Base-by-base conservation (phyloP, 2,113 vertebrate species). In the Balaenoptera acutorostrata region DNA sequence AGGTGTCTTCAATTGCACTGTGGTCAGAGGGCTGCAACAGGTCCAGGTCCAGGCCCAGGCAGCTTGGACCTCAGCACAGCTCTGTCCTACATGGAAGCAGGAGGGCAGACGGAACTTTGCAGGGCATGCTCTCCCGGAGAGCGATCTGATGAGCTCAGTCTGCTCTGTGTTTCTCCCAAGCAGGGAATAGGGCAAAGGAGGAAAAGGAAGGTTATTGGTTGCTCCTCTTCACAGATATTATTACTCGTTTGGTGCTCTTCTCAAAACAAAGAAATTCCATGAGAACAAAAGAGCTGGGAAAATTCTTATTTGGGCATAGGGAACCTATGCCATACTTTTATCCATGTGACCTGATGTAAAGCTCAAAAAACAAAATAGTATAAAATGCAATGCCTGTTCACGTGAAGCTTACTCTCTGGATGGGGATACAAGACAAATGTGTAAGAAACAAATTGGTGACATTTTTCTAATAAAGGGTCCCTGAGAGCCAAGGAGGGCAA, bases 31-130 rank as follows among this genome's bases (percentile, higher is more conserved):
- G 31, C 29, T 27, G 57, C 29, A 8, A 71, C 17, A 6, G 27
- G 14, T 7, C 57, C 23, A 9, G 29, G 14, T 7, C 46, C 59
- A 17, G 29, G 29, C 4, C 33, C 31, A 1, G 55, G 36, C 31
- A 71, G 55, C 52, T 1, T 29, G 49, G 29, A 52, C 2, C 6
- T 90, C 20, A 2, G 59, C 69, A 20, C 4, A 23, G 59, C 86
- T 85, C 72, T 8, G 49, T 69, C 41, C 80, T 46, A 41, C 21
- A 3, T 0, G 14, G 27, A 25, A 25, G 17, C 46, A n/a, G 36
- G 10, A 23, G 1, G 25, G 41, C 27, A 25, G 46, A 44, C 2
- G 0, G 15, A 33, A 14, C 27, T 2, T 1, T 1, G n/a, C 33
- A 29, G 23, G 59, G 18, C 1, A 3, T 10, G 25, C 23, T 12